Conservation (phyloP, 2,797 vertebrate genomes). For the Taeniopygia guttata region DNA sequence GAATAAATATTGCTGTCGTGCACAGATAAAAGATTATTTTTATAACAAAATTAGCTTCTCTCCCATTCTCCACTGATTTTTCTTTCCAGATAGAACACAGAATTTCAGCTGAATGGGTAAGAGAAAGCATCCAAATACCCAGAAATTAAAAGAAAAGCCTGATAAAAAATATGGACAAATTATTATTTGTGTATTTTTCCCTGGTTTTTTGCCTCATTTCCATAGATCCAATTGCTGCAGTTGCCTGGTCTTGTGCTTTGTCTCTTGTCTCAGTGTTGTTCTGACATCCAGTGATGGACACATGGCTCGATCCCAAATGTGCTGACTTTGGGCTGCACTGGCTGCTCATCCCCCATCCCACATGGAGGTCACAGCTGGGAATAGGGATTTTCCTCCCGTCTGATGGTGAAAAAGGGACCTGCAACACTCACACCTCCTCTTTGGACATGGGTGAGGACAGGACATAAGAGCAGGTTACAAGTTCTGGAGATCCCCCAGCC, state of each 20-base stretch:
- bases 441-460: accelerated
- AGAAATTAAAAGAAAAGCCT: not conserved
- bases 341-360: too few species aligned
- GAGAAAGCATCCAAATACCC: accelerated
- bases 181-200: not conserved
- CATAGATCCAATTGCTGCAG: not conserved
- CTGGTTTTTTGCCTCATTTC: not conserved
- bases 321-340: accelerated
- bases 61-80: not conserved
- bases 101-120: not conserved
- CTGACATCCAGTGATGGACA: not conserved
- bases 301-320: accelerated
- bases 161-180: not conserved
- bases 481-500: too few species aligned
- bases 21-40: slow-evolving; percentile 53
- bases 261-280: not conserved
- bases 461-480: accelerated
- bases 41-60: slow-evolving; percentile 14
- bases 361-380: too few species aligned
- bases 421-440: too few species aligned
- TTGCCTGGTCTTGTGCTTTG: not conserved
- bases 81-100: not conserved
- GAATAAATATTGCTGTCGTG: slow-evolving; percentile 38
- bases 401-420: not conserved
- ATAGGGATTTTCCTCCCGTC: not conserved